Evolutionary conservation across 2,113 vertebrate genomes (phyloP).

Genomic region (Addax nasomaculatus): DNA sequence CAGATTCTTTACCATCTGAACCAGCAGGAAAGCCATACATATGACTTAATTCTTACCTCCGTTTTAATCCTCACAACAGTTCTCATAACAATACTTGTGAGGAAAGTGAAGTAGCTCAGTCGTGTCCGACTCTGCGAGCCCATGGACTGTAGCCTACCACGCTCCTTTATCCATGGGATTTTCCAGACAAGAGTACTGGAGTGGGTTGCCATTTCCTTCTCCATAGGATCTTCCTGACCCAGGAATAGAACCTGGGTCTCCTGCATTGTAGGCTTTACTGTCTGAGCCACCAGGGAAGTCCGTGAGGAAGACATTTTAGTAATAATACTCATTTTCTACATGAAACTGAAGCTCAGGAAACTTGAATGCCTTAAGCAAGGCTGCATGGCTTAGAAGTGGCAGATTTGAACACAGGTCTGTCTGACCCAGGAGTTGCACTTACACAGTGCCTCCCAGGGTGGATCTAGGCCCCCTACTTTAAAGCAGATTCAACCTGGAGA

Average conservation of each 20-base stretch:
- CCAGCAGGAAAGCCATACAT: not conserved
- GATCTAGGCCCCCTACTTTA: not conserved
- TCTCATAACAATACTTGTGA: not conserved
- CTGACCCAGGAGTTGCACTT: not conserved
- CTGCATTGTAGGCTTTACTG: not conserved
- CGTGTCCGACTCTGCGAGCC: accelerated
- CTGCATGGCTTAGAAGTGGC: not conserved
- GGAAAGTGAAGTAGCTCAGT: not conserved
- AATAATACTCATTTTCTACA: not conserved
- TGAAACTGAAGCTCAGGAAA: not conserved
- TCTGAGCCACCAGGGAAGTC: not conserved
- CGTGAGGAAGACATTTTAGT: not conserved
- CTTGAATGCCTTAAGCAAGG: not conserved
- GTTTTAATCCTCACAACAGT: not conserved
- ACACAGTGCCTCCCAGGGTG: not conserved
- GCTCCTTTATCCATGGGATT: not conserved
- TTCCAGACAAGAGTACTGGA: not conserved
- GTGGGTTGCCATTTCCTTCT: not conserved
- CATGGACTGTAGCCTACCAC: not conserved
- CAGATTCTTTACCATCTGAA: not conserved
- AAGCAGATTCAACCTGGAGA: not conserved
- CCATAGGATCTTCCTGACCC: not conserved
- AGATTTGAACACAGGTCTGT: not conserved
- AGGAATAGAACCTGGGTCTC: not conserved
- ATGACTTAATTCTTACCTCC: not conserved